Conservation (phyloP, 2,797 vertebrate species). For the Sylvilagus floridanus region DNA sequence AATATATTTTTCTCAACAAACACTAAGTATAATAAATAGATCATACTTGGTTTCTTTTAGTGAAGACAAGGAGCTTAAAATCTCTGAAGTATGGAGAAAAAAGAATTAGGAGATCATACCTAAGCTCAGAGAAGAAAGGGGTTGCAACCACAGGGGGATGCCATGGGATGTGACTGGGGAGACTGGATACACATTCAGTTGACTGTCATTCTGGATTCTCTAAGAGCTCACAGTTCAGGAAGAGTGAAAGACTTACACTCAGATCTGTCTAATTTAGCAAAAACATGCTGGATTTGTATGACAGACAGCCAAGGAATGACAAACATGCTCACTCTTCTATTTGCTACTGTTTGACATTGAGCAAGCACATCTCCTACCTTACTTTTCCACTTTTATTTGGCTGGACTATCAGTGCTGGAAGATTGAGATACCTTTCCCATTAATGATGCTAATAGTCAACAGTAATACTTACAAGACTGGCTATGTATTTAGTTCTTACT, state of each 20-base stretch:
- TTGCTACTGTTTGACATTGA: not conserved
- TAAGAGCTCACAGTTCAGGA: not conserved
- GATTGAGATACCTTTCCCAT: not conserved
- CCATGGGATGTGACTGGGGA: not conserved
- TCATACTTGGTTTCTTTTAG: not conserved
- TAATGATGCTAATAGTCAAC: not conserved
- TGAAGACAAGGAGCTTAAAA: not conserved
- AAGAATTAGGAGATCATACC: not conserved
- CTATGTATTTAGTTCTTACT: not conserved
- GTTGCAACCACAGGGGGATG: not conserved
- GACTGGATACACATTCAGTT: not conserved
- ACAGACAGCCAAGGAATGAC: not conserved
- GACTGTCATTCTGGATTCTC: not conserved
- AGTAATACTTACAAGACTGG: not conserved
- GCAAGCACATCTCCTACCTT: not conserved
- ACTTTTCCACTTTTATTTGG: constrained; percentile 1
- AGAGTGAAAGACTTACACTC: not conserved
- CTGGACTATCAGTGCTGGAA: not conserved
- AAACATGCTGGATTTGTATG: not conserved
- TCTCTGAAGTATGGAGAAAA: not conserved
- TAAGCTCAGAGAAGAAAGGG: not conserved
- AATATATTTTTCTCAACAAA: constrained; percentile 18
- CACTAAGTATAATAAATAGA: not conserved
- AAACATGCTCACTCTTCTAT: not conserved
- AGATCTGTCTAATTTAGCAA: not conserved